Conservation (phyloP, 1,140 invertebrate species). For the Bacillus rossius region DNA sequence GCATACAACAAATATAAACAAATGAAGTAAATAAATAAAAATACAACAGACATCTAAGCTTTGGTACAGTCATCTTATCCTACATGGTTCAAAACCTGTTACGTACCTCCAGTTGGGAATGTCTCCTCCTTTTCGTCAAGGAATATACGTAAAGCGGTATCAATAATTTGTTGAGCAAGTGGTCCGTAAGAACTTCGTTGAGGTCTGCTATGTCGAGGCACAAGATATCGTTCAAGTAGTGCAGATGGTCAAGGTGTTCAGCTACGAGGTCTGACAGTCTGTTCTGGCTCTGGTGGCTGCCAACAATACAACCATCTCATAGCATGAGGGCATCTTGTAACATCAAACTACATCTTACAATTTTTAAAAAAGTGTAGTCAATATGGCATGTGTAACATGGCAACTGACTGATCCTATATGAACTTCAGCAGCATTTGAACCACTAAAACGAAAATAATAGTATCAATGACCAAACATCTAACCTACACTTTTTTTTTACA, state of each 20-base stretch:
- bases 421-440: no score
- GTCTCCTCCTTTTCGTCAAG: conserved; percentile 48
- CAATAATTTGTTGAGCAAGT: conserved; percentile 87
- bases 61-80: no score
- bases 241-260: conserved; percentile 95
- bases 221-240: conserved; percentile 97
- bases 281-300: conserved; percentile 83
- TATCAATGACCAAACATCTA: no score
- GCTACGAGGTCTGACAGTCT: conserved; percentile 92
- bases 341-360: background rate
- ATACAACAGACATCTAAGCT: no score
- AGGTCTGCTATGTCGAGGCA: conserved; percentile 87
- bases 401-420: background rate
- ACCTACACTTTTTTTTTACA: no score
- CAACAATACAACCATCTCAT: no score
- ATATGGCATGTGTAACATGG: background rate
- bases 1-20: no score
- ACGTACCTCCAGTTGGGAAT: conserved; percentile 43
- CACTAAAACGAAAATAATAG: no score
- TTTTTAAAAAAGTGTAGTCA: background rate
- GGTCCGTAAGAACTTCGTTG: conserved; percentile 94
- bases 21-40: no score
- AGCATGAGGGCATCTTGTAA: no score
- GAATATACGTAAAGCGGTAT: conserved; percentile 95
- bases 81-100: no score